These are phyloP conservation scores for Aradus depressus DNA, from an alignment of 2,888 invertebrate species.

Conservation along the genomic window DNA sequence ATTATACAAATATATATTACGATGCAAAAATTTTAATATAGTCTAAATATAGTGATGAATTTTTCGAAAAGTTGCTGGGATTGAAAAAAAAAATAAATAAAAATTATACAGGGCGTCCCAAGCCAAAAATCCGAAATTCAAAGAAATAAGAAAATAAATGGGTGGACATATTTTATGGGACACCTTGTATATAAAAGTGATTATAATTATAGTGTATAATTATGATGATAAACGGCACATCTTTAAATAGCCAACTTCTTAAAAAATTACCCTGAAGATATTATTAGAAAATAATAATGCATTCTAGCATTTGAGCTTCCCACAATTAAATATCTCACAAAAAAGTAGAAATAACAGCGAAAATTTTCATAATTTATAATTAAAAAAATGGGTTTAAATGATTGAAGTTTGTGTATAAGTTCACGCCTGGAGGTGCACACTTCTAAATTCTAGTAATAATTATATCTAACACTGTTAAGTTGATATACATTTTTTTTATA, in stretches of 20 bases:
- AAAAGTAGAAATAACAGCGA: slow-evolving; percentile 11
- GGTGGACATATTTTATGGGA: no score
- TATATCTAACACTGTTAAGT: no score
- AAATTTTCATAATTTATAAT: slow-evolving; percentile 12
- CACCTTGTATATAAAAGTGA: no score
- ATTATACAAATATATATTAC: slow-evolving; percentile 25
- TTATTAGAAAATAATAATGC: slow-evolving; percentile 19
- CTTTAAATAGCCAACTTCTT: slow-evolving; percentile 11
- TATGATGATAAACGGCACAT: not conserved
- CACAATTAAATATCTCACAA: slow-evolving; percentile 16
- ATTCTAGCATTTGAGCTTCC: slow-evolving; percentile 15
- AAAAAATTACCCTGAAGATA: slow-evolving; percentile 25
- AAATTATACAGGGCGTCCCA: no score
- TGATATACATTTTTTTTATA: no score
- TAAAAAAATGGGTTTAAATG: slow-evolving; percentile 17
- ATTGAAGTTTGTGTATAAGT: slow-evolving; percentile 16
- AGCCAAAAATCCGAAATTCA: no score
- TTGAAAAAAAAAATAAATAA: no score
- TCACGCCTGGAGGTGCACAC: slow-evolving; percentile 15
- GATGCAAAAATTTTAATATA: slow-evolving; percentile 18
- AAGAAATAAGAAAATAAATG: no score
- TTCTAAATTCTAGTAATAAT: slow-evolving; percentile 7
- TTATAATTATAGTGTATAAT: not conserved
- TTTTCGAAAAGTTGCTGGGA: no score
- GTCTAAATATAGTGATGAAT: slow-evolving; percentile 15